Evolutionary conservation across 2,113 vertebrate genomes (phyloP), one percentile per base, ranked within the genome.

Genomic region (Mesitornis unicolor): DNA sequence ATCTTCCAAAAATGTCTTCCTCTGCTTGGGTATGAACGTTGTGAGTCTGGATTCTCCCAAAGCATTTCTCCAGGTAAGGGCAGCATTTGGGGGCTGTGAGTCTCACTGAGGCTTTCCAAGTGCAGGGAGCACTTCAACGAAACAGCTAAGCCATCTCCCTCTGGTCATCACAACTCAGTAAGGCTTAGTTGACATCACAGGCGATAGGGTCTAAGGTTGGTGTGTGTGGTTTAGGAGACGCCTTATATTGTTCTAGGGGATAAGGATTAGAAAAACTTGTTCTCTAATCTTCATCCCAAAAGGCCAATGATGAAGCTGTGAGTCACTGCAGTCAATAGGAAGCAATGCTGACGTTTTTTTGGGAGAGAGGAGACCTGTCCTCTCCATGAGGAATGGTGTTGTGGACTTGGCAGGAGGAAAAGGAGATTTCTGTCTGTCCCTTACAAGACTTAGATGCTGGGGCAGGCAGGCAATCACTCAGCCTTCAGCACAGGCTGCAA

Each of bases 321-420:
- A 84, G 28, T 36, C 68, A 74, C 26, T 2, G 7, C 0, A 3
- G 25, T 3, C n/a, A 24, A 61, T 10, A 48, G 7, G 31, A 87
- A 70, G 6, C 3, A 2, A 14, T 91, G 51, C 51, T 92, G 75
- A 48, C 20, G 47, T 4, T 13, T 47, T 90, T 63, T 47, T 70
- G 0, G 28, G 68, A 60, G 19, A 40, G 50, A 53, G n/a, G 36
- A 40, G 22, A 79, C 17, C 16, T 50, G 13, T 64, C 7, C 43
- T 71, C 33, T 51, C 59, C 1, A 0, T 1, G 5, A 31, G 6
- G 13, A 13, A 7, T 9, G 8, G 6, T 4, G 7, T 48, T 14
- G 7, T 5, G 10, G 54, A 31, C 29, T 45, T 0, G 0, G 24
- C 50, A 78, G 60, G 33, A 63, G 14, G 7, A 75, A 76, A 25